Conservation (phyloP, 1,140 invertebrate species). For the Drosophila equinoxialis region DNA sequence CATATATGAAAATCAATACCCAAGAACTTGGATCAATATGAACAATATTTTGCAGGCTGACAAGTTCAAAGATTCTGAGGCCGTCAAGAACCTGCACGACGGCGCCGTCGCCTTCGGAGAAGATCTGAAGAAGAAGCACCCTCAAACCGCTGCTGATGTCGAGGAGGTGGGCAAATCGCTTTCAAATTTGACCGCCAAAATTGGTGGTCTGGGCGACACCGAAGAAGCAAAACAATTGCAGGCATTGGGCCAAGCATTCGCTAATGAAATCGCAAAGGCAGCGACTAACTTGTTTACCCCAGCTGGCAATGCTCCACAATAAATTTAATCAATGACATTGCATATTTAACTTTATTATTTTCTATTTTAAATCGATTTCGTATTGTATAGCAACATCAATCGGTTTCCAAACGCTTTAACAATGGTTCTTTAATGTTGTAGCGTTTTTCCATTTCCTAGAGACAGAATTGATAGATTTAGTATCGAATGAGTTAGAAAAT, state of each 20-base stretch:
- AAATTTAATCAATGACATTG: neutral
- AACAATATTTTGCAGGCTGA: neutral
- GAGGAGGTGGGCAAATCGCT: neutral
- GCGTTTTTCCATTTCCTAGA: constrained; percentile 43
- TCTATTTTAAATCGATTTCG: neutral
- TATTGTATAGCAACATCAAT: neutral
- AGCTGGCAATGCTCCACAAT: neutral
- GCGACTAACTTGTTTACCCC: neutral
- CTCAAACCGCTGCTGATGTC: constrained; percentile 2
- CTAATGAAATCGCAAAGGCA: neutral
- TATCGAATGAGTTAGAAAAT: neutral
- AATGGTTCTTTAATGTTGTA: constrained; percentile 55
- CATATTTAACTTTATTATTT: neutral
- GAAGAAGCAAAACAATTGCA: neutral
- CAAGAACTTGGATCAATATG: neutral
- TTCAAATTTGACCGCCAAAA: too few species aligned
- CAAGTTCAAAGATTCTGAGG: neutral
- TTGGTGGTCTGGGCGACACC: neutral
- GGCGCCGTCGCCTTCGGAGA: neutral
- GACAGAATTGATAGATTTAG: neutral
- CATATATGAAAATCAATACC: neutral
- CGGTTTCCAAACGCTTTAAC: constrained; percentile 36
- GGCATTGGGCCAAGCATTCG: neutral
- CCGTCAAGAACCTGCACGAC: neutral
- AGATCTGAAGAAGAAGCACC: neutral